Evolutionary conservation across 2,113 vertebrate genomes (phyloP).

Genomic region (Cricetomys ansorgei): DNA sequence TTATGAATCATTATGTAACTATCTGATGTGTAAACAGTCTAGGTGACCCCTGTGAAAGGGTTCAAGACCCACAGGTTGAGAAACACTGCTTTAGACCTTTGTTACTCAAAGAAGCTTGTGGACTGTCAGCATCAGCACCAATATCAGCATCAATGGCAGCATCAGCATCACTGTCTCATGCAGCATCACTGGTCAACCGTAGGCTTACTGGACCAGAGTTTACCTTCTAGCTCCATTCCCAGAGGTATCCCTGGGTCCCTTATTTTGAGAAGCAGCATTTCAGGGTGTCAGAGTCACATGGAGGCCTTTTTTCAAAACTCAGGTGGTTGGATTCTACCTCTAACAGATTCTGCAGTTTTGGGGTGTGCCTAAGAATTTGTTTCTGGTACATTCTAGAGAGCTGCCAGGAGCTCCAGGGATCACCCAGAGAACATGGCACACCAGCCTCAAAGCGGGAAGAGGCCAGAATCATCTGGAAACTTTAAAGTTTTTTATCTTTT

Average conservation of each 20-base stretch:
- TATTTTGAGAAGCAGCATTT: background rate
- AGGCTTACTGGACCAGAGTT: background rate
- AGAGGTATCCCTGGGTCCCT: background rate
- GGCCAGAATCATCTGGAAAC: background rate
- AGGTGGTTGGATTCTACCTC: background rate
- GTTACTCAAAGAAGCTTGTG: background rate
- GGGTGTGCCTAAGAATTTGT: background rate
- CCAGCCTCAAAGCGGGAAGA: background rate
- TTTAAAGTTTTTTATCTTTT: background rate
- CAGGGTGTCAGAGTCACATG: background rate
- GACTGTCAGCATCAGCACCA: background rate
- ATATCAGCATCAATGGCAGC: background rate
- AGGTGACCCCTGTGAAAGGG: too few species aligned
- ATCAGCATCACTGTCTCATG: background rate
- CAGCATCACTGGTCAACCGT: background rate
- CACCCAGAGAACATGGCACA: background rate
- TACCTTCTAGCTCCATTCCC: background rate
- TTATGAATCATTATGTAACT: too few species aligned
- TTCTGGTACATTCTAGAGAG: background rate
- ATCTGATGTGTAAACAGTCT: too few species aligned
- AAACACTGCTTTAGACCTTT: too few species aligned
- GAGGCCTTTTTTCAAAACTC: background rate
- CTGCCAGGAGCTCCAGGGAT: background rate
- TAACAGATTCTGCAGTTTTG: background rate
- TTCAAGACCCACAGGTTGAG: too few species aligned